These are phyloP conservation scores for Zingel zingel DNA, from an alignment of 2,113 vertebrate species.

Conservation along the genomic window DNA sequence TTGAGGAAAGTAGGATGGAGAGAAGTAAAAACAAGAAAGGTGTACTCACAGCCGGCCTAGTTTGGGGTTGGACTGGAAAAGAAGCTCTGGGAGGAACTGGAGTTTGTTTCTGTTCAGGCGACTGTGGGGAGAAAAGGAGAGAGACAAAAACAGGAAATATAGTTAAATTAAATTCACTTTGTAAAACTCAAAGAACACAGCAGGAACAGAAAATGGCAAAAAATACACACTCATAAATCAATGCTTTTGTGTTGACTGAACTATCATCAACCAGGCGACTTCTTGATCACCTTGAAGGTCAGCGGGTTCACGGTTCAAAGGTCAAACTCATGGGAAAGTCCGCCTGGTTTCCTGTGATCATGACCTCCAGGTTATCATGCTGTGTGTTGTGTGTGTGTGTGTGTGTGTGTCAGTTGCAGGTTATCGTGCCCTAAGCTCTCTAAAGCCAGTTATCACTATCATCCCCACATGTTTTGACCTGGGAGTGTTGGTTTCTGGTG, in stretches of 20 bases:
- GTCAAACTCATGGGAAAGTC: slow-evolving; percentile 63
- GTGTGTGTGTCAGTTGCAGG: slow-evolving; percentile 37
- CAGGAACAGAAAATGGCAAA: background rate
- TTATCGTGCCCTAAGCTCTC: slow-evolving; percentile 34
- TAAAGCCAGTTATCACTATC: slow-evolving; percentile 27
- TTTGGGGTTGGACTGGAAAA: slow-evolving; percentile 97
- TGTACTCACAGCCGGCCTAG: slow-evolving; percentile 96
- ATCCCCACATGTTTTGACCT: slow-evolving; percentile 17
- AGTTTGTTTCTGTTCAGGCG: slow-evolving; percentile 98
- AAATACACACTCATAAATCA: slow-evolving; percentile 25
- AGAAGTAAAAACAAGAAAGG: slow-evolving; percentile 52
- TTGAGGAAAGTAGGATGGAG: background rate
- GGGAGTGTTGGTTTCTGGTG: background rate
- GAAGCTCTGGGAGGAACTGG: slow-evolving; percentile 95
- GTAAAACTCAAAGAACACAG: background rate
- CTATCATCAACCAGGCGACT: slow-evolving; percentile 19
- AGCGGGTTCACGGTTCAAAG: slow-evolving; percentile 39
- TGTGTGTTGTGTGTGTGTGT: slow-evolving; percentile 37
- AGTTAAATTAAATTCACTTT: background rate
- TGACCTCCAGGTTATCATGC: slow-evolving; percentile 62
- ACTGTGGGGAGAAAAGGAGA: slow-evolving; percentile 78
- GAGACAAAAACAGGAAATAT: slow-evolving; percentile 20
- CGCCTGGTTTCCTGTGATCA: slow-evolving; percentile 57
- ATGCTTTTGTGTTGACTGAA: slow-evolving; percentile 32
- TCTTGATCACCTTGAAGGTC: slow-evolving; percentile 45